phyloP scores from a whole-genome alignment of 2,797 vertebrate species.

The Crocodylus rhombifer region DNA sequence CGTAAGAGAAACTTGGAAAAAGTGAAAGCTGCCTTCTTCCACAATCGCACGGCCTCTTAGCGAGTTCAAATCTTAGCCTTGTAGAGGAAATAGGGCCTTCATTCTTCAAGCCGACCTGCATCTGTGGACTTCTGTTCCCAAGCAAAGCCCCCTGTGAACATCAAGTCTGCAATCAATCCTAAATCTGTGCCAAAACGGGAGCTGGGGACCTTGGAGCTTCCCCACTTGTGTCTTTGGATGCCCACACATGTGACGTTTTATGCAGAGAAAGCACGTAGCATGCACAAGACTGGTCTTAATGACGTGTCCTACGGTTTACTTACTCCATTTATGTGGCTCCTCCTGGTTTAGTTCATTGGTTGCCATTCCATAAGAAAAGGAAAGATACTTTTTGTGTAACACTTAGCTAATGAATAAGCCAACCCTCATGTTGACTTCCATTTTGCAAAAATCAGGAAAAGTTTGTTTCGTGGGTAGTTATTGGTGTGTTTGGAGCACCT shows the following conservation, averaged over 20 bases:
- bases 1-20: background rate
- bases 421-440: background rate
- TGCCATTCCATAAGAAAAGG: background rate
- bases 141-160: too few relatives aligned
- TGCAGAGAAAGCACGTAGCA: background rate
- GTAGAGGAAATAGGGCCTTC: background rate
- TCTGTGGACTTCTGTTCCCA: background rate
- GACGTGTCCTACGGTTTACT: background rate
- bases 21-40: background rate
- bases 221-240: background rate
- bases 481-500: background rate
- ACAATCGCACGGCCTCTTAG: background rate
- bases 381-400: background rate
- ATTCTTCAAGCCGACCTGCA: background rate
- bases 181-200: background rate
- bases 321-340: background rate
- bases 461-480: rapidly evolving
- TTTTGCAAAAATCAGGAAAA: background rate
- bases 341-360: rapidly evolving
- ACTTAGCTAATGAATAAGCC: background rate
- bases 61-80: background rate
- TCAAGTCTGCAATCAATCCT: background rate
- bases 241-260: background rate
- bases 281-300: too few relatives aligned
- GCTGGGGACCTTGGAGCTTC: background rate